Base-by-base conservation (phyloP, 2,113 vertebrate species). In the Athene cunicularia region DNA sequence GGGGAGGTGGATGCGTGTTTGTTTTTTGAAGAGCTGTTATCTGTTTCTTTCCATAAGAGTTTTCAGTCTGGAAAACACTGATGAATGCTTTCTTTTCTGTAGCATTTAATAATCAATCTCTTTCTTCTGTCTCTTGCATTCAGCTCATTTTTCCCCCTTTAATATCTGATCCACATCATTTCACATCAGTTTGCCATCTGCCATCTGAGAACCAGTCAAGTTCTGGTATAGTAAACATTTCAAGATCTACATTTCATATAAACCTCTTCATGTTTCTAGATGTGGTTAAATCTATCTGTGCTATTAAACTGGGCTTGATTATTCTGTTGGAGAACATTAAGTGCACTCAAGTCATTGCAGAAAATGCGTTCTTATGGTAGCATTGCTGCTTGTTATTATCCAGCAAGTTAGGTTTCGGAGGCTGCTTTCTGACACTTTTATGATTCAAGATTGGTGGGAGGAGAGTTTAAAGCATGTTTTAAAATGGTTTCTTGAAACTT, bases 191-290 rank as follows among this genome's bases (percentile, higher is more conserved):
- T 97, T 98, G 96, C 96, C 98, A 97, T 97, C 98, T 98, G 97
- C 96, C 98, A 98, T 98, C 97, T 83, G 97, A 97, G 97, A 98
- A 97, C 95, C 97, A 98, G 98, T 98, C 96, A 86, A 97, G 96
- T 96, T 98, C 97, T 98, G 97, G 98, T 97, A 98, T 35, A 97
- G 98, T 98, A 98, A 97, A 97, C 97, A 92, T 98, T 98, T 98
- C 96, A 84, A 98, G 95, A 97, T 98, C 96, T 97, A 85, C 97
- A 93, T 97, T 98, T 98, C 98, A 97, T 97, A 14, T 97, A 72
- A 96, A 62, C 77, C 86, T 96, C 80, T 97, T 98, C 92, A 68
- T 97, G 93, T 89, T 90, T 94, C 82, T 97, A 30, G 88, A 91
- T 94, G 81, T 94, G 74, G 82, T 93, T 92, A 93, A 96, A 67